phyloP scores from a whole-genome alignment of 2,888 invertebrate genomes.

The Oscheius sp. region DNA sequence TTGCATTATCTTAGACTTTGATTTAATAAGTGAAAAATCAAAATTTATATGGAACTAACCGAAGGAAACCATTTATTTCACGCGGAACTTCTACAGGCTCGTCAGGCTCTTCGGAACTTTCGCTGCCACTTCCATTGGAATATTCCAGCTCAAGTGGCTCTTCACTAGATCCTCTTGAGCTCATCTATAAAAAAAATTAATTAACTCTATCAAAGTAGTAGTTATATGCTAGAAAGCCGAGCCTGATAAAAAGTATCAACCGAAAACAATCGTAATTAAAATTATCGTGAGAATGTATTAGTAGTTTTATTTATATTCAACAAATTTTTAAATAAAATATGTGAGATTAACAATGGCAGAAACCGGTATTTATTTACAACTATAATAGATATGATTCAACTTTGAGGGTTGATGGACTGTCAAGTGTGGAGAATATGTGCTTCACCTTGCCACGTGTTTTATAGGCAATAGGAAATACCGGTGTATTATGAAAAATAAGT shows the following conservation, averaged over 20 bases:
- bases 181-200: too few relatives aligned
- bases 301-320: too few relatives aligned
- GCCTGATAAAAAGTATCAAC: not conserved
- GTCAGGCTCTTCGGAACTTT: not conserved
- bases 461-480: slow-evolving; percentile 58
- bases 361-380: too few relatives aligned
- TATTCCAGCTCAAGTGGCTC: not conserved
- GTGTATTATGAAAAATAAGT: slow-evolving; percentile 62
- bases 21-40: not conserved
- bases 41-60: not conserved
- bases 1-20: not conserved
- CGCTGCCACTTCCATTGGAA: not conserved
- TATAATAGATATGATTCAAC: slow-evolving; percentile 15
- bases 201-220: too few relatives aligned
- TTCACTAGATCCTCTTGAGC: not conserved
- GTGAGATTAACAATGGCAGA: too few relatives aligned
- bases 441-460: slow-evolving; percentile 12
- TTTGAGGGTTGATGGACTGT: not conserved
- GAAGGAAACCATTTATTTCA: too few relatives aligned
- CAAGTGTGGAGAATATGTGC: not conserved
- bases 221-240: too few relatives aligned
- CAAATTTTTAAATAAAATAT: too few relatives aligned
- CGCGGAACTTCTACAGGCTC: not conserved
- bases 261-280: not conserved
- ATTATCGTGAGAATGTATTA: too few relatives aligned